Conservation (phyloP, 2,113 vertebrate genomes). For the Sylvilagus bachmani region DNA sequence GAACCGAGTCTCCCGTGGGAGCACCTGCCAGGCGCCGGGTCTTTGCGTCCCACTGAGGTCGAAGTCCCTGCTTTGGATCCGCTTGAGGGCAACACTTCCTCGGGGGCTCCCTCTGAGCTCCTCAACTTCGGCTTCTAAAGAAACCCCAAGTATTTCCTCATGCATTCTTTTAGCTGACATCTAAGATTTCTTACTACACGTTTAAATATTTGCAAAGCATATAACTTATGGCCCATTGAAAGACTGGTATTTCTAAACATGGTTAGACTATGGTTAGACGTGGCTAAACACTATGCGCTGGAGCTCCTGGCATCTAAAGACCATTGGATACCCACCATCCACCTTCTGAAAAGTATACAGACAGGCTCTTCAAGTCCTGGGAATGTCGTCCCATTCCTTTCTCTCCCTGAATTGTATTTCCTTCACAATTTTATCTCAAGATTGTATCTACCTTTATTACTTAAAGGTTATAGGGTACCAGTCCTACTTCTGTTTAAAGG, state of each 20-base stretch:
- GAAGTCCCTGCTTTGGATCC: neutral
- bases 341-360: neutral
- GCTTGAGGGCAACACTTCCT: neutral
- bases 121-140: neutral
- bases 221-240: neutral
- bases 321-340: neutral
- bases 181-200: neutral
- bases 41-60: neutral
- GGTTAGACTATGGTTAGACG: neutral
- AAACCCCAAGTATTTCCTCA: neutral
- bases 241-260: neutral
- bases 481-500: neutral
- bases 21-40: too few species aligned
- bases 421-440: neutral
- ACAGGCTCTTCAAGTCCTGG: neutral
- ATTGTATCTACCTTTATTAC: neutral
- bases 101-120: neutral
- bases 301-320: neutral
- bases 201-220: constrained; percentile 1
- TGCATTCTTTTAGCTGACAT: neutral
- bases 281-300: neutral
- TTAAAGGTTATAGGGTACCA: neutral
- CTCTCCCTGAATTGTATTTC: neutral
- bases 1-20: neutral
- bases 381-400: neutral